phyloP scores from a whole-genome alignment of 37 sponge, comb jelly and placozoan genomes.

The Aphrocallistes beatrix region DNA sequence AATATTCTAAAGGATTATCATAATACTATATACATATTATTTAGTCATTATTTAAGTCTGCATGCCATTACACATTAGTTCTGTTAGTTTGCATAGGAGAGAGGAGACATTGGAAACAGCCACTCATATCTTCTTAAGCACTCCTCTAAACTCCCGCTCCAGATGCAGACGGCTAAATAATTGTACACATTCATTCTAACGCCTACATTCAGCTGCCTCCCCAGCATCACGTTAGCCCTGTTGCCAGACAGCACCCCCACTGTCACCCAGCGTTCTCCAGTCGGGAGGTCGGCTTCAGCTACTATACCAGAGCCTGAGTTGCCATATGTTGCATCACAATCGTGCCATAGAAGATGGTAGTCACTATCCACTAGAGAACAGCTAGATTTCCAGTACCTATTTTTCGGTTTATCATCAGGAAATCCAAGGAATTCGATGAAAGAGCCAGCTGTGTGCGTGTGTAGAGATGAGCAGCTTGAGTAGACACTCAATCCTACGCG shows the following conservation, averaged over 20 bases:
- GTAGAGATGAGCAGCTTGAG: constrained; percentile 22
- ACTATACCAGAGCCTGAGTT: constrained; percentile 64
- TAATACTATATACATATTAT: too few relatives aligned
- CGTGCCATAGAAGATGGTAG: constrained; percentile 46
- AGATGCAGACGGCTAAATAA: background rate
- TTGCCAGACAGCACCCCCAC: background rate
- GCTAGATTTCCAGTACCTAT: constrained; percentile 40
- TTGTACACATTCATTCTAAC: background rate
- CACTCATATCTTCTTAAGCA: background rate
- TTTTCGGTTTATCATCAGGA: constrained; percentile 61
- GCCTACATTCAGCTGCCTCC: background rate
- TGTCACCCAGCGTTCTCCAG: background rate
- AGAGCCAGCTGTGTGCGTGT: constrained; percentile 23
- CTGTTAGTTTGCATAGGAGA: background rate
- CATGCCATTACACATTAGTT: too few relatives aligned
- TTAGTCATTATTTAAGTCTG: too few relatives aligned
- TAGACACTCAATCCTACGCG: constrained; percentile 46
- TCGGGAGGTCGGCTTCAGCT: background rate
- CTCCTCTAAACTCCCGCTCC: background rate
- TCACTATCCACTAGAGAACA: constrained; percentile 38
- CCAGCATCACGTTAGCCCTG: background rate
- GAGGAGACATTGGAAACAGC: background rate
- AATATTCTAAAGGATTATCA: too few relatives aligned
- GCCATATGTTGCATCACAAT: constrained; percentile 66
- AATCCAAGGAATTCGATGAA: constrained; percentile 51